Evolutionary conservation across 2,888 invertebrate species (phyloP), one percentile per base, ranked within the genome.

Genomic region (Drosophila rellima): DNA sequence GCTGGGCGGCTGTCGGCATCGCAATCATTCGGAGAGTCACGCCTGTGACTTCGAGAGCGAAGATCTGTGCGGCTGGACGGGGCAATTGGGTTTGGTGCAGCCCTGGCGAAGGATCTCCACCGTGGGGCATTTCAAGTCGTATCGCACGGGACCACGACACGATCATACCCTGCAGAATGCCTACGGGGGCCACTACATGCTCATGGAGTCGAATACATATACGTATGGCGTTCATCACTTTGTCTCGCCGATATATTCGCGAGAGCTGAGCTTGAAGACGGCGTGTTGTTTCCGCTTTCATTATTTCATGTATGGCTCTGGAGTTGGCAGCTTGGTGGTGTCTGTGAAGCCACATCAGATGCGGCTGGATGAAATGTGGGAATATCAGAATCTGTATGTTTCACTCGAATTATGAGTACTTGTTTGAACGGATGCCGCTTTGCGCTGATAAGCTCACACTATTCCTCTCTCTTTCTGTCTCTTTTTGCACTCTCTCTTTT

Each of bases 231-330:
- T 11, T 0, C 59, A 73, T 29, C 96, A 97, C 0, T 93, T 97
- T 0, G 92, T 96, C 8, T 97, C 97, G 0, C 97, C 97, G 0
- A 92, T 96, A 0, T 96, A 94, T 88, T 92, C 93, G 2, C 84
- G 92, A 0, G 85, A 89, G 0, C 82, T 94, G 17, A 92, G 94
- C 95, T 55, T 82, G 13, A 74, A 84, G 74, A 89, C 90, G 0
- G 88, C 87, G 2, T 92, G 95, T 90, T 92, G 95, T 90, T 95
- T 96, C 73, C 93, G 94, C 0, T 95, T 96, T 88, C 96, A 94
- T 93, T 97, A 96, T 87, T 96, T 96, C 90, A 97, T 97, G 96
- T 96, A 94, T 89, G 97, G 97, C 8, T 91, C 91, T 72, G 93
- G 93, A 0, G 94, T 94, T 11, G 95, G 95, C 0, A 91, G 91